Base-by-base conservation (phyloP, 37 sponge, comb jelly and placozoan genomes). In the Chondrosia reniformis region DNA sequence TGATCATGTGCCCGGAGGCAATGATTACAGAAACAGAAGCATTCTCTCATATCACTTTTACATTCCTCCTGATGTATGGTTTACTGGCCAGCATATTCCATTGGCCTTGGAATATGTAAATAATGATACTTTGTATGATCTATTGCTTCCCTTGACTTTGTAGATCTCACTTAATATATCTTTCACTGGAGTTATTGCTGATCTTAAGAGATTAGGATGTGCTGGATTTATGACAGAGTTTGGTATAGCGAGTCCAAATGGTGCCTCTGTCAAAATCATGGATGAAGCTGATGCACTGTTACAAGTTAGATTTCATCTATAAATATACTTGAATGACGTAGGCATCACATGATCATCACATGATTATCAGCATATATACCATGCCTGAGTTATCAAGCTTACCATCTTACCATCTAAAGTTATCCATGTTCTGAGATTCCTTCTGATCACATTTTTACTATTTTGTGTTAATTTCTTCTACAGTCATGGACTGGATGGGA, bases 401-500 rank as follows among this genome's bases (percentile, higher is more conserved):
- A 15, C 55, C 55, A 36, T 4, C 10, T 4, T 19, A 15, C 9
- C 45, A 40, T 62, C 4, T 75, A 32, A 27, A 57, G 1, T n/a
- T n/a, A n/a, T n/a, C n/a, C n/a, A n/a, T n/a, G n/a, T n/a, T n/a
- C n/a, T n/a, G n/a, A n/a, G n/a, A n/a, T n/a, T n/a, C n/a, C n/a
- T n/a, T n/a, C n/a, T n/a, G n/a, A n/a, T n/a, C n/a, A n/a, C n/a
- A n/a, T n/a, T n/a, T n/a, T n/a, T n/a, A n/a, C n/a, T n/a, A n/a
- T n/a, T n/a, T n/a, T n/a, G n/a, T n/a, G n/a, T n/a, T 43, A 24
- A 42, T 1, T 67, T 39, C 0, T 44, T 22, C 28, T 45, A 9
- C 71, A 93, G 90, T 93, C 94, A 5, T 93, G 94, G 94, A 80
- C 81, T 2, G 94, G 85, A 33, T 93, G 94, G 94, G 90, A 89